These are phyloP conservation scores for Popillia japonica DNA, from an alignment of 1,140 invertebrate species.

Conservation along the genomic window DNA sequence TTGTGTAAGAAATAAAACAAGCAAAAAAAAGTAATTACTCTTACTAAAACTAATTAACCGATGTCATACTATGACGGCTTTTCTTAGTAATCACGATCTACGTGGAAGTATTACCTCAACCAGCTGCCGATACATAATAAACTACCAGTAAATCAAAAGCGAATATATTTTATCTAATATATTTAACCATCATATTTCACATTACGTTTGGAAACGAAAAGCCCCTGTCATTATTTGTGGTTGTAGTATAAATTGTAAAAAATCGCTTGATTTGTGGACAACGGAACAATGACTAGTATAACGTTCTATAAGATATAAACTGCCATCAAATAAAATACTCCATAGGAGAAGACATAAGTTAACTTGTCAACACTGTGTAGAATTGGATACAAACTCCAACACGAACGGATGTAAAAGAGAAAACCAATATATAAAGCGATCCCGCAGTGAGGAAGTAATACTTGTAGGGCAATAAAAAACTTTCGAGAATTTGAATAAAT, in stretches of 20 bases:
- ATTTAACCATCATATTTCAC: too few species aligned
- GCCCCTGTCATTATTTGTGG: background rate
- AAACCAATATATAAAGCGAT: slow-evolving; percentile 15
- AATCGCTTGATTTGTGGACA: background rate
- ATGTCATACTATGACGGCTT: too few species aligned
- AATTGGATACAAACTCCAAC: background rate
- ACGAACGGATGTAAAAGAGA: slow-evolving; percentile 10
- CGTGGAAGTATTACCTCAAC: too few species aligned
- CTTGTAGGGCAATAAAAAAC: slow-evolving; percentile 18
- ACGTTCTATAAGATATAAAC: background rate
- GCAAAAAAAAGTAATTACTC: too few species aligned
- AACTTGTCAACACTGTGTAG: slow-evolving; percentile 17
- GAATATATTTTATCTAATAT: too few species aligned
- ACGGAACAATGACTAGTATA: background rate
- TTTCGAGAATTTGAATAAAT: slow-evolving; percentile 15
- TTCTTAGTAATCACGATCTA: too few species aligned
- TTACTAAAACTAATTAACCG: too few species aligned
- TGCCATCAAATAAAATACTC: background rate
- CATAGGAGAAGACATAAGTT: background rate
- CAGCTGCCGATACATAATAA: too few species aligned
- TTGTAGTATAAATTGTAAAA: background rate
- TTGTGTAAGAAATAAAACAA: too few species aligned
- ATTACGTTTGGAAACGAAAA: too few species aligned
- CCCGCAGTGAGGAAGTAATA: slow-evolving; percentile 4
- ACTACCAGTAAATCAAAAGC: too few species aligned